Conservation (phyloP, 2,888 invertebrate genomes). For the Caenorhabditis virilis region DNA sequence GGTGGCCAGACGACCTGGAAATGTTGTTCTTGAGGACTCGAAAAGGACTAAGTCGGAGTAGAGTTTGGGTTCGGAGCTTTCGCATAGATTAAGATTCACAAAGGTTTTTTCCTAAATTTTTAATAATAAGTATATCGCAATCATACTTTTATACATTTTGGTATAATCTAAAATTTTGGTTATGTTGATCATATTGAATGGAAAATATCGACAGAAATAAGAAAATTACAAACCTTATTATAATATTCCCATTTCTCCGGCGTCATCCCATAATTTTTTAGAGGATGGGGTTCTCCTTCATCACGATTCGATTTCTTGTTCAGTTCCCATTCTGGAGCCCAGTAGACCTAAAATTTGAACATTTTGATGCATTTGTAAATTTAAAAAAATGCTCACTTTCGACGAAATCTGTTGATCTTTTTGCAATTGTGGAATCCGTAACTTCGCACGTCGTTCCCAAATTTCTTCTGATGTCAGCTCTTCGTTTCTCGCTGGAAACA, state of each 20-base stretch:
- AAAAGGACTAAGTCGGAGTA: background rate
- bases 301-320: constrained; percentile 52
- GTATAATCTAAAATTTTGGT: no score
- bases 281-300: constrained; percentile 54
- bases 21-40: background rate
- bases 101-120: no score
- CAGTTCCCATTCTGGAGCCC: constrained; percentile 65
- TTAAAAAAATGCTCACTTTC: constrained; percentile 24
- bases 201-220: background rate
- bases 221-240: constrained; percentile 52
- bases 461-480: constrained; percentile 8
- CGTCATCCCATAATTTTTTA: constrained; percentile 61
- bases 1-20: constrained; percentile 67
- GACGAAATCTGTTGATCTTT: constrained; percentile 43
- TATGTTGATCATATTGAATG: no score
- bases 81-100: no score
- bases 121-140: no score
- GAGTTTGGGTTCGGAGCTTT: background rate
- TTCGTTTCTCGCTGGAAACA: background rate
- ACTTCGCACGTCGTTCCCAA: constrained; percentile 44
- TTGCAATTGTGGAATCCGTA: constrained; percentile 49
- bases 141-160: no score
- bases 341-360: constrained; percentile 40
- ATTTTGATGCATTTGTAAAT: no score
- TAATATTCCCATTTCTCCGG: constrained; percentile 68